Base-by-base conservation (phyloP, 2,888 invertebrate species). In the Subacronicta megacephala region DNA sequence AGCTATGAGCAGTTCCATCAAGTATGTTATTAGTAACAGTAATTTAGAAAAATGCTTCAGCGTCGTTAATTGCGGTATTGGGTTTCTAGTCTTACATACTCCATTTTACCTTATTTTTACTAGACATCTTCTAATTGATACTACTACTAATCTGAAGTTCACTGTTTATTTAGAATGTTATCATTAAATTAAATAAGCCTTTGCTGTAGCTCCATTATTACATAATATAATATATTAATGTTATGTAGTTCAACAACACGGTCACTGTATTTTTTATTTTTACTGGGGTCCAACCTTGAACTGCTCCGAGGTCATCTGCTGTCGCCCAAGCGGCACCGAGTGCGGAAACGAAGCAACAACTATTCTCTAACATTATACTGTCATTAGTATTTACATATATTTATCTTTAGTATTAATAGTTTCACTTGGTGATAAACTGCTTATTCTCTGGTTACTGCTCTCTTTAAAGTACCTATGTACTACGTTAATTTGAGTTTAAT, bases 261-360 rank as follows among this genome's bases (percentile, higher is more conserved):
- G 53, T 57, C 54, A 64, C 36, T 62, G 51, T 43, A n/a, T n/a
- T 40, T 70, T 56, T 53, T 57, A 61, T 63, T 60, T 55, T 31
- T 52, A 17, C 26, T 66, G 46, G 51, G 51, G 33, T 50, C 16
- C 26, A 59, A 57, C 72, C 77, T 76, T 76, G 76, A 76, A 72
- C 75, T 57, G 35, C 3, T n/a, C 37, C 45, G 58, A 75, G 73
- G 75, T 75, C 59, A 50, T 29, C 17, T 42, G 36, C 44, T 52
- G 56, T 12, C 58, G 51, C 35, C 65, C 58, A 55, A 50, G 57
- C 64, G 65, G 53, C 50, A 62, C 62, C 40, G 33, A 47, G 46
- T 66, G 53, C 66, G 75, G 69, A 74, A 66, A 57, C 57, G 35
- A 44, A 26, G 58, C 69, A 62, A 66, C 38, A 62, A 68, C 45